phyloP scores from a whole-genome alignment of 2,113 vertebrate genomes.

The Procapra przewalskii region DNA sequence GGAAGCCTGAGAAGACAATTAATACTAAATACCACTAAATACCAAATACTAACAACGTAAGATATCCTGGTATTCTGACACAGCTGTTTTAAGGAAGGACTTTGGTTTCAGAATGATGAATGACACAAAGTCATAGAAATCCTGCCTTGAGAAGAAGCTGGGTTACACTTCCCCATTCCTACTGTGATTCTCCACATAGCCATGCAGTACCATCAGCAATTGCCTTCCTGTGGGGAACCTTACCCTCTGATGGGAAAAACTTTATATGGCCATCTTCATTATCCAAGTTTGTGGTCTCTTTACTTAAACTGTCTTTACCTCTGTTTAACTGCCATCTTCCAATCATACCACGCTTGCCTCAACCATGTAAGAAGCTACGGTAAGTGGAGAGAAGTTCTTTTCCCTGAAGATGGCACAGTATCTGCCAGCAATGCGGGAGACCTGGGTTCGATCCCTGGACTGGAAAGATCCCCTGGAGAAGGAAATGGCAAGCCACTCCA shows the following conservation, averaged over 20 bases:
- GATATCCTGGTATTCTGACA: not conserved
- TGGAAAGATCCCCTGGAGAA: not conserved
- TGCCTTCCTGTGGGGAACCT: not conserved
- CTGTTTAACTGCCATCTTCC: not conserved
- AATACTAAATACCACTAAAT: not conserved
- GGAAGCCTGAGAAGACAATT: not conserved
- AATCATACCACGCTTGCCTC: not conserved
- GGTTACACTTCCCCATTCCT: not conserved
- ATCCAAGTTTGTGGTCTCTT: not conserved
- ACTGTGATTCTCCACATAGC: not conserved
- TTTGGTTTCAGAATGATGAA: not conserved
- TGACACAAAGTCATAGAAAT: not conserved
- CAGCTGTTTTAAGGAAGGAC: not conserved
- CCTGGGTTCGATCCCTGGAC: not conserved
- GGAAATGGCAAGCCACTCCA: not conserved
- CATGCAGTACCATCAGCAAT: no score
- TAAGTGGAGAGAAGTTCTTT: not conserved
- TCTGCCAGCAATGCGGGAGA: not conserved
- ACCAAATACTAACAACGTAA: not conserved
- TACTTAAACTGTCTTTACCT: not conserved
- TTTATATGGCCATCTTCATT: not conserved
- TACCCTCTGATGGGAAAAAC: not conserved
- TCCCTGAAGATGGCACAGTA: not conserved
- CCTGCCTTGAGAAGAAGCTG: not conserved
- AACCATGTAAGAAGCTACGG: rapidly evolving